Evolutionary conservation across 2,113 vertebrate genomes (phyloP).

Genomic region (Rissa tridactyla): DNA sequence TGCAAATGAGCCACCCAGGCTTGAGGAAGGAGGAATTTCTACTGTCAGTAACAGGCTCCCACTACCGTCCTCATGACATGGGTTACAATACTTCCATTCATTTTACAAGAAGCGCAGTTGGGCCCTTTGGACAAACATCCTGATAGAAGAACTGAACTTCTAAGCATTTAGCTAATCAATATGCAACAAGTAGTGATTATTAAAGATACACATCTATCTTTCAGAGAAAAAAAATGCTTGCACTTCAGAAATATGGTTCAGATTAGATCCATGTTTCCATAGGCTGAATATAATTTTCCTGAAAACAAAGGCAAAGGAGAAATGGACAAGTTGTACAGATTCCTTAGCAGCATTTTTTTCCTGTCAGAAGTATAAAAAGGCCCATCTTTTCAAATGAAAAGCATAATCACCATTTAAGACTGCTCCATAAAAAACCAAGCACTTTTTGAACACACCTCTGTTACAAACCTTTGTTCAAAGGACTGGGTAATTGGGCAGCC

Average conservation of each 20-base stretch:
- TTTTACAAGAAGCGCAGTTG: neutral
- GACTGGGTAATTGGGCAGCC: neutral
- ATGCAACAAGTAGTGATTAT: neutral
- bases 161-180: neutral
- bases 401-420: neutral
- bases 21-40: neutral
- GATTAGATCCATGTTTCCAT: neutral
- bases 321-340: neutral
- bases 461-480: neutral
- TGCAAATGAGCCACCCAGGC: neutral
- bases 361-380: neutral
- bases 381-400: neutral
- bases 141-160: neutral
- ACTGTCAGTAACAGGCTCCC: neutral
- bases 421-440: neutral
- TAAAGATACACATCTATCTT: neutral
- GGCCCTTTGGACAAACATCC: neutral
- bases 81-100: neutral
- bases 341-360: neutral
- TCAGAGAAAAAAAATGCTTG: neutral
- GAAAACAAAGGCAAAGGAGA: slow-evolving; percentile 9
- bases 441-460: neutral
- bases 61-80: neutral
- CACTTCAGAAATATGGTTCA: neutral
- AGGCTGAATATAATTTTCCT: neutral